Percentiles rank a stretch among this genome's conserved stretches.
Evolutionary conservation across 2,888 invertebrate species (phyloP).

Genomic region (Pterostichus madidus): DNA sequence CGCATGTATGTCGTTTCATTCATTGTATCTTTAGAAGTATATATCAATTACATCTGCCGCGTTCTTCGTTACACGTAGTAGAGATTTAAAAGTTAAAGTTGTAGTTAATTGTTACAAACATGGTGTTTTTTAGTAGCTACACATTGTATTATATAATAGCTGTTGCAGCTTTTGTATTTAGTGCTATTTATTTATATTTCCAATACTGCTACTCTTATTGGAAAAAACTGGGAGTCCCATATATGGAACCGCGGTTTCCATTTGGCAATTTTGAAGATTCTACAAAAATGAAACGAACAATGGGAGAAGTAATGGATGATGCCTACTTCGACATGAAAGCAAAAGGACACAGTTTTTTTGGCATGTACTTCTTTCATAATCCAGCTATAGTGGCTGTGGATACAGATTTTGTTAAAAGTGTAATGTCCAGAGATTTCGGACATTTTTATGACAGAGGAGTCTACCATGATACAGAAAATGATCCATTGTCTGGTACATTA

Average conservation of each 20-base stretch:
- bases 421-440: slow-evolving; percentile 81
- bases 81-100: neutral
- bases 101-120: neutral
- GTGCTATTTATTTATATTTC: slow-evolving; percentile 60
- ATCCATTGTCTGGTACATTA: slow-evolving; percentile 80
- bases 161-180: neutral
- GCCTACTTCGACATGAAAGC: slow-evolving; percentile 51
- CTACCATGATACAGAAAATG: slow-evolving; percentile 79
- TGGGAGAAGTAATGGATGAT: slow-evolving; percentile 47
- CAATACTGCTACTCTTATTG: slow-evolving; percentile 67
- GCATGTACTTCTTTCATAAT: slow-evolving; percentile 67
- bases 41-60: neutral
- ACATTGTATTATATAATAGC: neutral
- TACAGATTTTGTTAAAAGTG: slow-evolving; percentile 73
- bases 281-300: slow-evolving; percentile 22
- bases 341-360: slow-evolving; percentile 64
- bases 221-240: slow-evolving; percentile 60
- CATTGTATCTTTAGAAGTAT: too few relatives aligned
- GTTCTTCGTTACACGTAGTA: neutral
- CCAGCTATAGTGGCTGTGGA: slow-evolving; percentile 71
- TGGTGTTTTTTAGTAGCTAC: neutral
- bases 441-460: slow-evolving; percentile 82
- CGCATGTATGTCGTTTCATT: too few relatives aligned
- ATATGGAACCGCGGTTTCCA: slow-evolving; percentile 59
- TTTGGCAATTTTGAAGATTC: slow-evolving; percentile 64